Evolutionary conservation across 1,140 invertebrate species (phyloP), one percentile per base, ranked within the genome.

Genomic region (Bombus affinis): DNA sequence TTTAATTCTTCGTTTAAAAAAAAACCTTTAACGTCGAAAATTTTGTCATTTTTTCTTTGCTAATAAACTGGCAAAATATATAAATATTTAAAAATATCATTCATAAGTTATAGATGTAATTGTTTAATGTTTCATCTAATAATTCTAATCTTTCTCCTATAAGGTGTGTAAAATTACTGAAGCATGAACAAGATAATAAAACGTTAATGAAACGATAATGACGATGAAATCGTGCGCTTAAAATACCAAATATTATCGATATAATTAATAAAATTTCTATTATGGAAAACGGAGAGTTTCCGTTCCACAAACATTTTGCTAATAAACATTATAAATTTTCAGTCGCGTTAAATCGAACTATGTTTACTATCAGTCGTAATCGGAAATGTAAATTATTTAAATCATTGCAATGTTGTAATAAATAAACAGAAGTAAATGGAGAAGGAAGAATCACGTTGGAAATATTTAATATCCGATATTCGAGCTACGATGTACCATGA

Each of bases 401-500:
- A 62, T 39, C 3, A 15, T 62, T 77, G 0, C 57, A 1, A 25
- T 37, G 9, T 1, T 32, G 35, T 32, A 44, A 44, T 65, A 32
- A 6, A 66, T 39, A 39, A 4, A 22, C 2, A 1, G 6, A 44
- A 28, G 42, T 35, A 68, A 37, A 25, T 28, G 9, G 42, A 9
- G 6, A 35, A 32, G 22, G 12, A 47, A 22, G 12, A 74, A 74
- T 47, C n/a, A 44, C 39, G n/a, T n/a, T 73, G 71, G 15, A 73
- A 73, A 42, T 44, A 44, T 73, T 73, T 42, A 73, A 73, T 73
- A 73, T 44, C 39, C 28, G 39, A 44, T 35, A 47, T 53, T 35
- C 65, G n/a, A 35, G 9, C 4, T 42, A 25, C 42, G 32, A 53
- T 25, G 77, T 79, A 28, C 3, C 42, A 28, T 53, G 44, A 68